These are phyloP conservation scores for Engystomops pustulosus DNA, from an alignment of 2,113 vertebrate species.

Conservation along the genomic window DNA sequence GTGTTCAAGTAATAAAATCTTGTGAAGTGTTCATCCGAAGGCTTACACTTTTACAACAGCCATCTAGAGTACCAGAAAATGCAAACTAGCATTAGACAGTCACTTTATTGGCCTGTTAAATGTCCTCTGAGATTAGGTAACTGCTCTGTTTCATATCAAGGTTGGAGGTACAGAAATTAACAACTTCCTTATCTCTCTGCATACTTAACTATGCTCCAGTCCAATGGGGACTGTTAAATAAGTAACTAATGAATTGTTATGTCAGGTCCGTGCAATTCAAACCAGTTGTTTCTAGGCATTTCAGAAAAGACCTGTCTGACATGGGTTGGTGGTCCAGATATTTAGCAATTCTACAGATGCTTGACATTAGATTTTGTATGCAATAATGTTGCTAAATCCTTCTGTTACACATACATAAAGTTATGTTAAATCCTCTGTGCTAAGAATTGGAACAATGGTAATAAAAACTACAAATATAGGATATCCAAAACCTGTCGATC, in stretches of 20 bases:
- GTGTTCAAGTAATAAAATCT: slow-evolving; percentile 55
- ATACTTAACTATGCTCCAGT: slow-evolving; percentile 52
- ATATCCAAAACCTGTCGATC: neutral
- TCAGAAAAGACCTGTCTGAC: slow-evolving; percentile 41
- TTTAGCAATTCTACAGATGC: slow-evolving; percentile 39
- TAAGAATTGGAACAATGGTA: neutral
- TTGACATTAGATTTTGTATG: neutral
- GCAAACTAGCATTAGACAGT: slow-evolving; percentile 45
- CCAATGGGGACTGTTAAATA: slow-evolving; percentile 56
- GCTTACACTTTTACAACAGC: slow-evolving; percentile 62
- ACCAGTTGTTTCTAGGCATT: slow-evolving; percentile 55
- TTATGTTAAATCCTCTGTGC: neutral
- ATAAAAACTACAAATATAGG: neutral
- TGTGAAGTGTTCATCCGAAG: slow-evolving; percentile 62
- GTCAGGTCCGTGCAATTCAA: slow-evolving; percentile 57
- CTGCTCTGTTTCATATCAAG: slow-evolving; percentile 57
- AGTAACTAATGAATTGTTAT: slow-evolving; percentile 46
- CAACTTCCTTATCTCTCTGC: slow-evolving; percentile 53
- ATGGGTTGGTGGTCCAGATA: slow-evolving; percentile 54
- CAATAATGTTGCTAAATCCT: slow-evolving; percentile 3
- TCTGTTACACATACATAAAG: neutral
- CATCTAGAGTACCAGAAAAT: slow-evolving; percentile 28
- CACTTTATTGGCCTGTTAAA: slow-evolving; percentile 43
- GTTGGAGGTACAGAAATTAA: slow-evolving; percentile 53
- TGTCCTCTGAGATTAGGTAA: slow-evolving; percentile 56